phyloP scores from a whole-genome alignment of 2,888 invertebrate genomes.

The Perdita meconis region DNA sequence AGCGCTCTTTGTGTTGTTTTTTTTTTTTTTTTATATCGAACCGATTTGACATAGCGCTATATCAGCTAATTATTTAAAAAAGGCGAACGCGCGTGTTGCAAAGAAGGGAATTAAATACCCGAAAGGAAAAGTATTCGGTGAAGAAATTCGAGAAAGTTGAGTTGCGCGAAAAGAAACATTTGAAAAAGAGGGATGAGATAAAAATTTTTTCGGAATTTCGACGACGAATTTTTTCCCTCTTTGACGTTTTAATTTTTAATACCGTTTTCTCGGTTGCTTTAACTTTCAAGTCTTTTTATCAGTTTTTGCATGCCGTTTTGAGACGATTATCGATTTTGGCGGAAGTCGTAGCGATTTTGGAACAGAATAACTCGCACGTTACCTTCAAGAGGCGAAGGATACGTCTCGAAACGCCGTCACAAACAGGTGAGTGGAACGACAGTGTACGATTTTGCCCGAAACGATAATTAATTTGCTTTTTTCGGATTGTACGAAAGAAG shows the following conservation, averaged over 20 bases:
- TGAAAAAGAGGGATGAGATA: background rate
- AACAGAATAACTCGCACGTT: background rate
- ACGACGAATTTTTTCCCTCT: too few species aligned
- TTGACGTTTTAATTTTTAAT: too few species aligned
- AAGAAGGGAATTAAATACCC: too few species aligned
- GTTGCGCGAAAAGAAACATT: slow-evolving; percentile 5
- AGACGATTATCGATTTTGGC: background rate
- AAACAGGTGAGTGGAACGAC: slow-evolving; percentile 51
- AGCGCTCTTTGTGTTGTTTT: background rate
- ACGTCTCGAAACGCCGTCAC: background rate
- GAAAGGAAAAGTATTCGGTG: slow-evolving; percentile 25
- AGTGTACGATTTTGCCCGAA: slow-evolving; percentile 6
- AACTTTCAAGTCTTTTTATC: too few species aligned
- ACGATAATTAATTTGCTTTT: slow-evolving; percentile 14
- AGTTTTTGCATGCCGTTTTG: background rate
- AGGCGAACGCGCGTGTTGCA: too few species aligned
- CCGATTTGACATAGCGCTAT: too few species aligned
- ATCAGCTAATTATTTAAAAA: too few species aligned
- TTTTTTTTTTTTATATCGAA: too few species aligned
- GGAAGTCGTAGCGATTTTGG: background rate
- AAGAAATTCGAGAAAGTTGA: slow-evolving; percentile 37
- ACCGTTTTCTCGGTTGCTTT: too few species aligned
- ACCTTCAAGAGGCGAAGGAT: slow-evolving; percentile 26
- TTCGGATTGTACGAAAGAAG: background rate
- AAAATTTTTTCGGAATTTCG: too few species aligned